Evolutionary conservation across 2,797 vertebrate genomes (phyloP), one percentile per base, ranked within the genome.

Genomic region (Aldrovandia affinis): DNA sequence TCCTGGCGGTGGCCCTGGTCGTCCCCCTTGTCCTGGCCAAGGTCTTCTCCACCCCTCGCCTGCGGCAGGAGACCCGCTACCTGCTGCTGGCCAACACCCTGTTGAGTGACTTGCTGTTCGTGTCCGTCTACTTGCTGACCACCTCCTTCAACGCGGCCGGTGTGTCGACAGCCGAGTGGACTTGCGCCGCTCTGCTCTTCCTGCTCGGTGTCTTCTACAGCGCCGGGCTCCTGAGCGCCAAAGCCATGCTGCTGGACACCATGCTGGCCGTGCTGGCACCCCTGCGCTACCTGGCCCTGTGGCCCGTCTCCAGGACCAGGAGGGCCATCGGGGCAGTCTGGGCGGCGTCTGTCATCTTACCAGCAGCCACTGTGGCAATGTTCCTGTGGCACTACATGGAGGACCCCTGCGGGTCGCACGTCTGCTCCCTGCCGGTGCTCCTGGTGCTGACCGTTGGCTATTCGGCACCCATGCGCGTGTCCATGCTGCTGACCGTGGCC

Each of bases 31-130:
- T 96, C 87, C 86, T 96, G 54, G 90, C 93, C 77, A 93, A 92
- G 44, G 95, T 96, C 83, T 89, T 95, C 80, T 93, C 92, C 25
- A 94, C 68, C 22, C 88, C 89, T 50, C 89, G 80, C 54, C 89
- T 95, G 83, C 92, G 93, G 50, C 94, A 91, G 86, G 95, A 96
- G 87, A 95, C 95, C 0, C 94, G 94, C 79, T 96, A 95, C 90
- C 89, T 96, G 81, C 93, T 96, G 55, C 89, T 96, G 88, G 95
- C 93, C 75, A 96, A 96, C 0, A 89, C 91, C 75, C 87, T 96
- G 90, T 84, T 96, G 15, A 95, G 93, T n/a, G 95, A 96, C 84
- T 89, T 96, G 33, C 87, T 95, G 3, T 96, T 95, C 87, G 88
- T 96, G 61, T 81, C 94, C 30, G 88, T 95, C 85, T 96, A 94